Base-by-base conservation (phyloP, 1,140 invertebrate species). In the Caenorhabditis latens region DNA sequence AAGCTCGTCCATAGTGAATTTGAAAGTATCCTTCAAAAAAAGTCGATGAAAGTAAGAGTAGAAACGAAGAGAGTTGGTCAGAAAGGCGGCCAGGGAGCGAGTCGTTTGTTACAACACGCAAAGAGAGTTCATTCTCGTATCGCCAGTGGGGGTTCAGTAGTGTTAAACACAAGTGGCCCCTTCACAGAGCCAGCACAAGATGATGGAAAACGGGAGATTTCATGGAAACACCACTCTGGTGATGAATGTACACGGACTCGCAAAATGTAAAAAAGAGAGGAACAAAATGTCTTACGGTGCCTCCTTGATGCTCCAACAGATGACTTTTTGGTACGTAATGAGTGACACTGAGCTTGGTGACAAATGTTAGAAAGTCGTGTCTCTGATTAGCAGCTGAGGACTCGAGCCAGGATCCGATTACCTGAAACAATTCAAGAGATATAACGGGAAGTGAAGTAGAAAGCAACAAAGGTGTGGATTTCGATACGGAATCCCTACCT, bases 1-100 rank as follows among this genome's bases (percentile, higher is more conserved):
- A 14, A 87, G 53, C 58, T 87, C 86, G 50, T 82, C 79, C 86
- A 87, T 87, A 16, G 65, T 83, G 83, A 87, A 87, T 58, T 83
- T 82, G 58, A 83, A 87, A 57, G 65, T 57, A 58, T 86, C 84
- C 84, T 86, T 55, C 21, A 85, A 85, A 65, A 85, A 84, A 83
- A 50, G 14, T 21, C 7, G 16, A 57, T 42, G 16, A 71, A 86
- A 71, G 50, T 65, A 55, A 43, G 46, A 75, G 40, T 55, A 75
- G 50, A 65, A 85, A 32, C 40, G 71, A 16, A 57, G 57, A 55
- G 21, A 40, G 46, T 24, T 57, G 46, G 63, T 75, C 50, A 86
- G 55, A 75, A 79, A 86, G 84, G 84, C 67, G 65, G 43, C 21
- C 40, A 0, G 19, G 19, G 50, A 79, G 71, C 71, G 14, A n/a